Evolutionary conservation across 1,140 invertebrate genomes (phyloP), one percentile per base, ranked within the genome.

Genomic region (Halyomorpha halys): DNA sequence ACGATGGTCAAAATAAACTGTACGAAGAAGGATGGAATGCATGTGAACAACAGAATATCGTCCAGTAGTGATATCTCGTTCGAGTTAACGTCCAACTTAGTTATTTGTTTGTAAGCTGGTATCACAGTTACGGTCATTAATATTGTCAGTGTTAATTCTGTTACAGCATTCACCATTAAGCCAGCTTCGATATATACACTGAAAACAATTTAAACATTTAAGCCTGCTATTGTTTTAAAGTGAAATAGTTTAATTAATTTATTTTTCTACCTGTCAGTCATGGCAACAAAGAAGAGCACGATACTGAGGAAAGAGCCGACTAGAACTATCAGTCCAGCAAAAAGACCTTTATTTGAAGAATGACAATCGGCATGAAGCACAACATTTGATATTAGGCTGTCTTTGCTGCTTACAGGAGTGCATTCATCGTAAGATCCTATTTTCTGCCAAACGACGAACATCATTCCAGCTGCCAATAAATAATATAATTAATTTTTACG

Each of bases 371-470:
- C 84, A 69, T 84, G 79, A 44, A 87, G 80, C 5, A 83, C 78
- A 9, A 84, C 71, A 69, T 83, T 83, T 18, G 47, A 49, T 67
- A 80, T 82, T 23, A 77, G 77, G 56, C 73, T 76, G 56, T 77
- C 76, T 67, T 78, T 79, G 11, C 78, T 23, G 21, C 62, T 19
- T 19, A 23, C 27, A n/a, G 25, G 49, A 11, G 47, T 30, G 18
- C 45, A 61, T 14, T 44, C 45, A 34, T 27, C 27, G 25, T 63
- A 63, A 3, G 62, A 78, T 74, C 84, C 84, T 66, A 88, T 85
- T 70, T 86, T 85, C 66, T 80, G 77, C 84, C 84, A 87, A 44
- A 87, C 81, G 27, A 87, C 82, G 71, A 82, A 86, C 71, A 86
- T 81, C 34, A 87, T 78, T 4, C 84, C 85, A 66, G 86, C 84